phyloP scores from a whole-genome alignment of 2,797 vertebrate genomes.

The Manis pentadactyla region DNA sequence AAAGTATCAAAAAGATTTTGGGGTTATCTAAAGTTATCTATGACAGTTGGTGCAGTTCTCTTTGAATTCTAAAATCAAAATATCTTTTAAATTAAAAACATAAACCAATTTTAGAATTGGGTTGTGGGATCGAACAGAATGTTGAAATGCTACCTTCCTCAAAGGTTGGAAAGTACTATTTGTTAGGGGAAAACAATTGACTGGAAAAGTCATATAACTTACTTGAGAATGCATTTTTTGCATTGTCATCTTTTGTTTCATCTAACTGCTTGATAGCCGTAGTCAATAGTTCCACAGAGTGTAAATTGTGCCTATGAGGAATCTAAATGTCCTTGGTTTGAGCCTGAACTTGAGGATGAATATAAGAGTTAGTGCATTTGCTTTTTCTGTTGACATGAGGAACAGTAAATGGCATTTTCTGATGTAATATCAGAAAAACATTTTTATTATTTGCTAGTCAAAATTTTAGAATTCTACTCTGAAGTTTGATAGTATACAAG shows the following conservation, averaged over 20 bases:
- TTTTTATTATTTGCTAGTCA: background rate
- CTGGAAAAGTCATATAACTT: constrained; percentile 28
- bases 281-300: background rate
- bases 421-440: background rate
- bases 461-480: constrained; percentile 36
- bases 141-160: constrained; percentile 22
- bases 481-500: background rate
- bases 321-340: background rate
- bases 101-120: constrained; percentile 4
- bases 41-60: background rate
- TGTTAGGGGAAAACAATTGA: constrained; percentile 28
- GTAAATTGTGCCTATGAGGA: background rate
- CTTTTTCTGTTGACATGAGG: background rate
- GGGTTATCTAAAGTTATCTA: background rate
- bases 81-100: constrained; percentile 21
- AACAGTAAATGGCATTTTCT: constrained; percentile 10
- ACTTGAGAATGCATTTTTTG: constrained; percentile 24
- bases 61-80: constrained; percentile 32
- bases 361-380: background rate
- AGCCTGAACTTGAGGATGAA: background rate
- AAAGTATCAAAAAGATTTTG: background rate
- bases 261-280: background rate
- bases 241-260: background rate
- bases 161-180: background rate
- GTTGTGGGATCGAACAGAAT: background rate